A percentile compares a stretch with the other conserved stretches of the same genome.
Conservation (phyloP, 2,113 vertebrate species). For the Blennius ocellaris region DNA sequence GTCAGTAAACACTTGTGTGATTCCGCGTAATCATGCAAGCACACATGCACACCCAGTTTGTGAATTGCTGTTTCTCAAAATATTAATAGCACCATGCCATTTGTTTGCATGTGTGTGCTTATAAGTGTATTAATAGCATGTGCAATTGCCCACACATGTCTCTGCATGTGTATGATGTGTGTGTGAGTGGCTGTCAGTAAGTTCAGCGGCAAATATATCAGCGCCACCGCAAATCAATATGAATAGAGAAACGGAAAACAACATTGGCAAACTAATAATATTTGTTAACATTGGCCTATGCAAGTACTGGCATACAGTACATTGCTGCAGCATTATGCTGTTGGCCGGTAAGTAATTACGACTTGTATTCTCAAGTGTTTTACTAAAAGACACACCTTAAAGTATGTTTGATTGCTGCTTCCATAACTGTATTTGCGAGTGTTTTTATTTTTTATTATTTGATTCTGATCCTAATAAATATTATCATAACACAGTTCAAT, state of each 20-base stretch:
- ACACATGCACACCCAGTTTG: conserved; percentile 40
- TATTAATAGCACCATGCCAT: conserved; percentile 63
- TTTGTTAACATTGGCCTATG: not conserved
- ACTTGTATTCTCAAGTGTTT: not conserved
- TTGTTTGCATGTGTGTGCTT: conserved; percentile 52
- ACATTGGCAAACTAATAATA: not conserved
- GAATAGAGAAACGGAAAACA: not conserved
- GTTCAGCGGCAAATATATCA: conserved; percentile 3
- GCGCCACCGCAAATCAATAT: not conserved
- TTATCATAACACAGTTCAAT: no score
- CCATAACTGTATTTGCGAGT: no score
- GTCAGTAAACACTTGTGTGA: conserved; percentile 65
- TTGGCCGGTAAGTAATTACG: not conserved
- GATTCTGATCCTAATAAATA: no score
- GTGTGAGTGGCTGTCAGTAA: conserved; percentile 34
- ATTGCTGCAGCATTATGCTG: no score
- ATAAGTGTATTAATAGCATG: conserved; percentile 61
- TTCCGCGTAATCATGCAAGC: conserved; percentile 50
- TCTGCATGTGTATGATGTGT: conserved; percentile 31
- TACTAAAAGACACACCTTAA: not conserved
- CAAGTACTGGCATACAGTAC: not conserved
- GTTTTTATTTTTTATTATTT: no score
- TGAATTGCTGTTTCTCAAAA: conserved; percentile 32
- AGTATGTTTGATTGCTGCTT: not conserved
- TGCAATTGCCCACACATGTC: conserved; percentile 38